Base-by-base conservation (phyloP, 2,113 vertebrate species). In the Dicaeum eximium region DNA sequence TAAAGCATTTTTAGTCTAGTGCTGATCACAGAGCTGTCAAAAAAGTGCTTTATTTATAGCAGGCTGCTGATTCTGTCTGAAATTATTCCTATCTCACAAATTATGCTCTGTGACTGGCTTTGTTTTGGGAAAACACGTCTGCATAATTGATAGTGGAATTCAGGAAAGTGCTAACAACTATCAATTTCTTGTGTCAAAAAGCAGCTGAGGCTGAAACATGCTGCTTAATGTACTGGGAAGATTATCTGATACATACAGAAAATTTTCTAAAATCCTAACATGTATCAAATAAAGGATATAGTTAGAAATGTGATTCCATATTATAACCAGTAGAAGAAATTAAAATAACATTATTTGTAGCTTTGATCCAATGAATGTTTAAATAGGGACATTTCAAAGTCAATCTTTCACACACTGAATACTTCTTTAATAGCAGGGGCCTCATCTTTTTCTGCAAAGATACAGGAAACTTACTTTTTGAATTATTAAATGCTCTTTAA, bases 401-500 rank as follows among this genome's bases (percentile, higher is more conserved):
- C 19, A 51, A 13, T 58, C 25, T 81, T 92, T 77, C 40, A 53
- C 21, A 53, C 30, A 74, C 4, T 24, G 21, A 74, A 73, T 82
- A 50, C 10, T 80, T 78, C 15, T 75, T 86, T 80, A 92, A 58
- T 28, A 73, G 10, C 22, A 53, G 47, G 30, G 60, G 38, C 53
- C 17, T 54, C 45, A 48, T 56, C 44, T 90, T 75, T 87, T 71
- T 57, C 64, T 86, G 61, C 73, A 95, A 89, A 65, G 67, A 75
- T 66, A 90, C 40, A 83, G 69, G 27, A 95, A 95, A 74, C 61
- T 90, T 95, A 45, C 50, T 75, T 73, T 73, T 48, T 96, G 80
- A 96, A 97, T 98, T 97, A 98, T 97, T 97, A 90, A 98, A 58
- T n/a, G 54, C 27, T 64, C 30, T 92, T 79, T 87, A 95, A 94